phyloP scores from a whole-genome alignment of 2,888 invertebrate species.

The Daptonema setosum region DNA sequence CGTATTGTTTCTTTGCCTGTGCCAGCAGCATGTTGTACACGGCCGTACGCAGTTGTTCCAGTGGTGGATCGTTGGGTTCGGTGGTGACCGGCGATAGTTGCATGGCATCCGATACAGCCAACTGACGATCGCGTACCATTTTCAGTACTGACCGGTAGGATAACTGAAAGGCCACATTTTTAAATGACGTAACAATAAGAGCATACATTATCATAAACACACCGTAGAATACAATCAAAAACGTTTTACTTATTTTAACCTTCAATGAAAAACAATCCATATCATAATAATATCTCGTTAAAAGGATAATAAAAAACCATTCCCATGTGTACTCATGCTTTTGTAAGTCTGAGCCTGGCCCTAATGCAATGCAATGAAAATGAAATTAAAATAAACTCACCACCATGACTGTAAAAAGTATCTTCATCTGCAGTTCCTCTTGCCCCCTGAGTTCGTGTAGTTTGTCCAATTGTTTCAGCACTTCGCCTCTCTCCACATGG shows the following conservation, averaged over 20 bases:
- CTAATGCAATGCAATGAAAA: too few species aligned
- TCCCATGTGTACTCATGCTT: too few species aligned
- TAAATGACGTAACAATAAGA: too few species aligned
- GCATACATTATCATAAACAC: too few species aligned
- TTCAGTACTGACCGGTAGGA: background rate
- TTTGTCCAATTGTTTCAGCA: conserved; percentile 59
- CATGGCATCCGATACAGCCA: background rate
- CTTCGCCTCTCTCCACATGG: conserved; percentile 47
- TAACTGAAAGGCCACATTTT: background rate
- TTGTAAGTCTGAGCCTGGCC: too few species aligned
- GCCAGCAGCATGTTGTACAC: conserved; percentile 11
- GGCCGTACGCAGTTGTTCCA: conserved; percentile 8
- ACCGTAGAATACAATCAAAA: too few species aligned
- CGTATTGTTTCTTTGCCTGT: conserved; percentile 12
- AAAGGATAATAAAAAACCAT: too few species aligned
- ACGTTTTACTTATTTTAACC: too few species aligned
- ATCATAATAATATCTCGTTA: too few species aligned
- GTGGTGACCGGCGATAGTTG: background rate
- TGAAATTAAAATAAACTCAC: conserved; percentile 47
- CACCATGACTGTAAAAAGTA: conserved; percentile 80
- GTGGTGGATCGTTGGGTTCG: background rate
- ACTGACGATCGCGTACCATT: background rate
- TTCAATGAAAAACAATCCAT: too few species aligned
- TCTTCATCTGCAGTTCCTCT: conserved; percentile 72
- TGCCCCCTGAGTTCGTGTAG: conserved; percentile 58